Evolutionary conservation across 2,888 invertebrate genomes (phyloP).

Genomic region (Cosmorhoe ocellata): DNA sequence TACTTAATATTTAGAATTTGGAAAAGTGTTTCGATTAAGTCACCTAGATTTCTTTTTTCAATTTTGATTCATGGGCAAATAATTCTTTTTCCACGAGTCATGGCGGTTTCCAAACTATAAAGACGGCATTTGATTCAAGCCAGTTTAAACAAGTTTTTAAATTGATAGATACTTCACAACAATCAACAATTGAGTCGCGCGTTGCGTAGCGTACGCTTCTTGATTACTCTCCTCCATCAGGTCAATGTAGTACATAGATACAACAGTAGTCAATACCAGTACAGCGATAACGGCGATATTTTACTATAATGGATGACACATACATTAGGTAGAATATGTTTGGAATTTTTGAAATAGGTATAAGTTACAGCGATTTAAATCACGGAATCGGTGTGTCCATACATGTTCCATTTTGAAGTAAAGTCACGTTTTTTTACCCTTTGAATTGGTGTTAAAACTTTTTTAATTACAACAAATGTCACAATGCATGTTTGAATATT

Average conservation of each 20-base stretch:
- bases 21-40: no score
- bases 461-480: no score
- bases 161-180: slow-evolving; percentile 60
- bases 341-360: no score
- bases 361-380: no score
- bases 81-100: slow-evolving; percentile 6
- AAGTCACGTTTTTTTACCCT: no score
- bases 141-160: slow-evolving; percentile 62
- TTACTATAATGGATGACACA: not conserved
- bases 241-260: slow-evolving; percentile 28
- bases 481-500: slow-evolving; percentile 1
- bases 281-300: not conserved
- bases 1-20: no score
- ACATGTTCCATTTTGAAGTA: no score
- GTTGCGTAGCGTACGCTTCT: slow-evolving; percentile 48
- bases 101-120: slow-evolving; percentile 9
- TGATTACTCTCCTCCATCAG: slow-evolving; percentile 59
- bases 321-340: no score
- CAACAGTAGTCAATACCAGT: not conserved
- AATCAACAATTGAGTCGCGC: slow-evolving; percentile 65
- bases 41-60: no score
- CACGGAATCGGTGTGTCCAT: no score
- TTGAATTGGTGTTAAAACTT: no score
- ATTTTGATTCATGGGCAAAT: slow-evolving; percentile 1
- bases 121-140: slow-evolving; percentile 49